Conservation (phyloP, 2,888 invertebrate genomes). For the Limnephilus marmoratus region DNA sequence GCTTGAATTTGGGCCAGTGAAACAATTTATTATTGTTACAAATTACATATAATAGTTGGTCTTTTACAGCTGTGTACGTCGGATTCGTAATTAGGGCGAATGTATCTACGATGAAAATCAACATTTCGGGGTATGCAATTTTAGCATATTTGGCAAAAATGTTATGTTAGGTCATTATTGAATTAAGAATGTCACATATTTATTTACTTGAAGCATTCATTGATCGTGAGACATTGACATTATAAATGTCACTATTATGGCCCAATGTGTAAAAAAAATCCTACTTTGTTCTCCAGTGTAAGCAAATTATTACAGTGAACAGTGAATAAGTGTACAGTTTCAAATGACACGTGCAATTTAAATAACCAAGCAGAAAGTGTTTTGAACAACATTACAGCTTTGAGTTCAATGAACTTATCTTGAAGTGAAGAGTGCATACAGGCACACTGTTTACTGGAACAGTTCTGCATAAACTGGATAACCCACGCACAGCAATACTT, state of each 20-base stretch:
- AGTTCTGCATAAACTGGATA: constrained; percentile 13
- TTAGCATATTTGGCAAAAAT: neutral
- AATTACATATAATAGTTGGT: neutral
- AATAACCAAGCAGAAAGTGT: neutral
- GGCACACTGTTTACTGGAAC: neutral
- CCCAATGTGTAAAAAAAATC: neutral
- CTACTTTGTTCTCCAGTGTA: neutral
- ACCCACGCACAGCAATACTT: neutral
- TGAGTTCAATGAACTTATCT: constrained; percentile 2
- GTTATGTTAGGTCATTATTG: neutral
- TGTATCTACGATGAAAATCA: neutral
- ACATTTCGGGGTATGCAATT: neutral
- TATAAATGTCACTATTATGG: neutral
- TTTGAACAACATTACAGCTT: neutral
- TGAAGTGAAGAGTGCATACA: neutral
- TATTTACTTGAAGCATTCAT: neutral
- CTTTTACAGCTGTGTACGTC: neutral
- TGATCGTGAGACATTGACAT: neutral
- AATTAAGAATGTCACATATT: neutral
- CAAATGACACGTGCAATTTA: neutral
- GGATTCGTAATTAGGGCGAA: neutral
- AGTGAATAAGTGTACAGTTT: neutral
- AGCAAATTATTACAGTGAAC: neutral
- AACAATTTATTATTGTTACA: constrained; percentile 21
- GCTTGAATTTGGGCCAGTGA: neutral